Conservation (phyloP, 2,113 vertebrate species). For the Setophaga kirtlandii region DNA sequence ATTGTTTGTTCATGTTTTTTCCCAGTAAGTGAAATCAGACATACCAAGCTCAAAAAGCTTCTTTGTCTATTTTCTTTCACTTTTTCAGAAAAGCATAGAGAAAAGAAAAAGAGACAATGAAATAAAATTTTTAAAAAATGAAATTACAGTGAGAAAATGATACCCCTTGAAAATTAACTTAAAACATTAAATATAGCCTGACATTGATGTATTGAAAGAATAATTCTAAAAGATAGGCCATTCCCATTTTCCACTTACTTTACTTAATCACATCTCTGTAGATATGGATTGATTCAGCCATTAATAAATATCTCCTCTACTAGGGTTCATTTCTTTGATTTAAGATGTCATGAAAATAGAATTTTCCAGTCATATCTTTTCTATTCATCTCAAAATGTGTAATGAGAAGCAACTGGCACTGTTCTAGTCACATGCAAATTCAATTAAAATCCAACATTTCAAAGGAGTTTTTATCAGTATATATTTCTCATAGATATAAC, state of each 20-base stretch:
- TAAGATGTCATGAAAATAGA: conserved; percentile 20
- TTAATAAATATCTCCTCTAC: conserved; percentile 9
- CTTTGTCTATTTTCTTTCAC: background rate
- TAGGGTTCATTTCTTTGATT: conserved; percentile 19
- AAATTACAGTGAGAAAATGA: background rate
- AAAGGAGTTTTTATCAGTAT: background rate
- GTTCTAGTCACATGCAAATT: background rate
- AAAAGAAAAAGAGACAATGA: background rate
- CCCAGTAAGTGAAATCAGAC: background rate
- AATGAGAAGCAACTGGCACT: background rate
- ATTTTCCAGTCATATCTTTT: conserved; percentile 17
- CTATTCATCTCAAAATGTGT: background rate
- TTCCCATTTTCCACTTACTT: conserved; percentile 3
- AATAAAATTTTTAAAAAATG: background rate
- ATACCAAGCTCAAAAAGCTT: background rate
- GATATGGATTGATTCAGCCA: conserved; percentile 1
- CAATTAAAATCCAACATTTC: conserved; percentile 14
- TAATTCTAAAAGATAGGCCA: conserved; percentile 3
- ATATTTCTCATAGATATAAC: background rate
- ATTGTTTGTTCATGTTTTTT: background rate
- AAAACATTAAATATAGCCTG: background rate
- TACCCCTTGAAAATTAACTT: background rate
- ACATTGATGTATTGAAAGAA: background rate
- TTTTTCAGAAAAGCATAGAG: background rate
- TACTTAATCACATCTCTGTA: conserved; percentile 4